Evolutionary conservation across 2,113 vertebrate genomes (phyloP), one percentile per base, ranked within the genome.

Genomic region (Aegotheles bennettii): DNA sequence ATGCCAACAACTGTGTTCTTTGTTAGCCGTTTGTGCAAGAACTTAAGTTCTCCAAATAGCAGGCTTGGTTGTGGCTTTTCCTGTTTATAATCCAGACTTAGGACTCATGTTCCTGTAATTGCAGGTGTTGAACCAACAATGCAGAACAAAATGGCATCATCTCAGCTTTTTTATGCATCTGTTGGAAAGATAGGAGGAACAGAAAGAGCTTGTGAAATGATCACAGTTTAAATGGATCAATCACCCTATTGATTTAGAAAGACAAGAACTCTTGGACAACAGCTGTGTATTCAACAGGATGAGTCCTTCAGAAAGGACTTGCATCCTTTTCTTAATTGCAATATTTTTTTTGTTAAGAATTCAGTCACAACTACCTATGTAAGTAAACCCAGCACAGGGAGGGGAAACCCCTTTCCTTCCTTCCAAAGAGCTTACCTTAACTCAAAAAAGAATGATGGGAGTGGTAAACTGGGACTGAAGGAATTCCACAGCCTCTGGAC

Each of bases 401-500:
- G 57, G 40, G 38, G 25, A 80, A 81, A 13, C 21, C 5, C 8
- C 56, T 89, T 94, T 71, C 10, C 35, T 84, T 67, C 33, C 43
- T 40, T 73, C 25, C 67, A 24, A 29, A 43, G 56, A 54, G 42
- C 20, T 87, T 92, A 71, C 95, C 97, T 97, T 97, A 96, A 97
- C 91, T 17, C 21, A 10, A 38, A 76, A 81, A 98, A 97, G 98
- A 94, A 95, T 2, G 98, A 98, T 1, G 98, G 98, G 29, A 98
- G 97, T 3, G 98, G 98, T 36, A 98, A 98, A 96, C 97, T 98
- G 80, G 98, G 98, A 7, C 95, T 98, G 87, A 98, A 98, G 96
- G 98, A 98, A 70, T 98, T 98, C 90, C 96, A 98, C 63, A 57
- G 97, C 42, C 98, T 98, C 40, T 98, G 98, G 98, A 98, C 93